These are phyloP conservation scores for Bibio marci DNA, from an alignment of 2,888 invertebrate species.

Conservation along the genomic window DNA sequence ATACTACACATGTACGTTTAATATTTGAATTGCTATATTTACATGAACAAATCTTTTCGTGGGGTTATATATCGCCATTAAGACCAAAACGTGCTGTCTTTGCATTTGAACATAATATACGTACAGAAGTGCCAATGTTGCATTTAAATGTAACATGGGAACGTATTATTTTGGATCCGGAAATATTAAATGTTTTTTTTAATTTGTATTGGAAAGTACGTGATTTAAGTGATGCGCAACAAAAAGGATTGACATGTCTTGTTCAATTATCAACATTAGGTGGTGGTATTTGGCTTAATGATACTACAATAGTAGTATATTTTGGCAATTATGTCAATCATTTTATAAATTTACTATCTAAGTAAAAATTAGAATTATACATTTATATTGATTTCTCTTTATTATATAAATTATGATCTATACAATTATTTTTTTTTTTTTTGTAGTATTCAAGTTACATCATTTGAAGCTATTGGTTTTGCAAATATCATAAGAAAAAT, in stretches of 20 bases:
- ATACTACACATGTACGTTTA: constrained; percentile 24
- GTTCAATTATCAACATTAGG: constrained; percentile 59
- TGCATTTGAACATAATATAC: constrained; percentile 50
- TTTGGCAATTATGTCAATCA: constrained; percentile 36
- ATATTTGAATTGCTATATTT: constrained; percentile 57
- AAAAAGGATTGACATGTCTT: constrained; percentile 64
- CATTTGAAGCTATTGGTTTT: constrained; percentile 48
- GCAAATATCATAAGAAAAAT: constrained; percentile 48
- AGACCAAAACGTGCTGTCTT: constrained; percentile 53
- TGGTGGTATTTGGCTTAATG: constrained; percentile 35
- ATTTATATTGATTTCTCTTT: constrained; percentile 5
- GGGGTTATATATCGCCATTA: constrained; percentile 58
- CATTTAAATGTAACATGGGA: constrained; percentile 46
- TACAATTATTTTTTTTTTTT: constrained; percentile 18
- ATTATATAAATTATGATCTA: too few species aligned
- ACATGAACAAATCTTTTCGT: constrained; percentile 59
- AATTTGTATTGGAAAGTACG: constrained; percentile 69
- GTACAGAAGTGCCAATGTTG: constrained; percentile 44
- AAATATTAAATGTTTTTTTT: constrained; percentile 61
- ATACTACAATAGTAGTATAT: constrained; percentile 9
- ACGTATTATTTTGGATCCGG: constrained; percentile 57
- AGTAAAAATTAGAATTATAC: constrained; percentile 28
- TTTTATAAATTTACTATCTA: constrained; percentile 40
- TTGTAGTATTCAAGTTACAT: constrained; percentile 33
- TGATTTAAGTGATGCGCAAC: constrained; percentile 52